phyloP scores from a whole-genome alignment of 2,113 vertebrate species.

The Pteropus alecto region DNA sequence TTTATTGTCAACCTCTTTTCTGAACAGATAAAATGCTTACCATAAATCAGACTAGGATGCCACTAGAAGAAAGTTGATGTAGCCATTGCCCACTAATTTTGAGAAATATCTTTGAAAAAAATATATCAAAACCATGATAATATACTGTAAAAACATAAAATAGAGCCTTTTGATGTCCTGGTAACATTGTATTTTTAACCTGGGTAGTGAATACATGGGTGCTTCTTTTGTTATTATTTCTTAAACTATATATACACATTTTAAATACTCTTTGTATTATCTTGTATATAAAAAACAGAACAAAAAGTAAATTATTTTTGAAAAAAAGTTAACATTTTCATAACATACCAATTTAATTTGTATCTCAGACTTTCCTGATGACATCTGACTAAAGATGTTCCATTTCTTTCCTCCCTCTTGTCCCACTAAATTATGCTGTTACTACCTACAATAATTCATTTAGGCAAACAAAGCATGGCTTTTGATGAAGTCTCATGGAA shows the following conservation, averaged over 20 bases:
- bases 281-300: not conserved
- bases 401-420: constrained; percentile 69
- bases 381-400: constrained; percentile 57
- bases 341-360: constrained; percentile 73
- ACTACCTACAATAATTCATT: constrained; percentile 80
- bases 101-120: constrained; percentile 84
- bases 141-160: constrained; percentile 73
- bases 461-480: constrained; percentile 90
- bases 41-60: constrained; percentile 84
- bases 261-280: not conserved
- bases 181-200: not conserved
- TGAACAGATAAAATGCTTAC: constrained; percentile 89
- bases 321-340: constrained; percentile 68
- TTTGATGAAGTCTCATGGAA: constrained; percentile 78
- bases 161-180: not conserved
- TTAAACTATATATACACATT: not conserved
- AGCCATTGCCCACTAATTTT: constrained; percentile 83
- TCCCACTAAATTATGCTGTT: constrained; percentile 71
- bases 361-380: constrained; percentile 76
- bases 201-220: not conserved
- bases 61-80: constrained; percentile 84
- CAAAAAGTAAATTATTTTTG: constrained; percentile 48
- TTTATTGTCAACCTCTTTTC: constrained; percentile 85
- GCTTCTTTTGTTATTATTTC: not conserved
- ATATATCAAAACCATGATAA: constrained; percentile 77